Percentiles rank a stretch among this genome's conserved stretches.
Evolutionary conservation across 2,888 invertebrate species (phyloP).

Genomic region (Unio pictorum): DNA sequence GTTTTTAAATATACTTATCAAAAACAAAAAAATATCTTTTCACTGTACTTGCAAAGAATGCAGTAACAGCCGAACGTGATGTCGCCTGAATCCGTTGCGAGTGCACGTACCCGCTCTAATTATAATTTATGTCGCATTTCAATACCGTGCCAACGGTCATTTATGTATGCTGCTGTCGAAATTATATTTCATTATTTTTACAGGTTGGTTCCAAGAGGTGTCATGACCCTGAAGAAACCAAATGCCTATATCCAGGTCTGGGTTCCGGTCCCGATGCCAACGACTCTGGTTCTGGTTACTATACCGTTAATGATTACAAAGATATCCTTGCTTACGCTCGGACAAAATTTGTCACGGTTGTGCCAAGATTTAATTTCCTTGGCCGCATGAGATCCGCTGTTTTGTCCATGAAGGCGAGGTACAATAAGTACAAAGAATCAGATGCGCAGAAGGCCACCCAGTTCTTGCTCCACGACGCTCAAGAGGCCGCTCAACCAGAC

Average conservation of each 20-base stretch:
- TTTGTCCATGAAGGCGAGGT: slow-evolving; percentile 53
- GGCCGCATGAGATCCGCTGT: slow-evolving; percentile 60
- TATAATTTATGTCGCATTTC: too few species aligned
- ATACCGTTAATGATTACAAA: slow-evolving; percentile 38
- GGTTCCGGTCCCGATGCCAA: slow-evolving; percentile 39
- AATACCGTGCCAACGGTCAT: too few species aligned
- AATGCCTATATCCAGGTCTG: slow-evolving; percentile 40
- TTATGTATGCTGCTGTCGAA: too few species aligned
- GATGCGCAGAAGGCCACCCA: slow-evolving; percentile 3
- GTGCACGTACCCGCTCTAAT: too few species aligned
- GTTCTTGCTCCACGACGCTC: too few species aligned
- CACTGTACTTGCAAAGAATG: too few species aligned
- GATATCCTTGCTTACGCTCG: slow-evolving; percentile 56
- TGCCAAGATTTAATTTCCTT: slow-evolving; percentile 64
- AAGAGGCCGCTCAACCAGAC: too few species aligned
- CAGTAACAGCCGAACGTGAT: too few species aligned
- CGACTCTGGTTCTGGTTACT: slow-evolving; percentile 40
- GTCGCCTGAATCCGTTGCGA: too few species aligned
- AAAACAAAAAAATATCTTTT: too few species aligned
- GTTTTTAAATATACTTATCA: too few species aligned
- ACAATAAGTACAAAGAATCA: slow-evolving; percentile 9
- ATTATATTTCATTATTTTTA: too few species aligned
- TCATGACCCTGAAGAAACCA: slow-evolving; percentile 32
- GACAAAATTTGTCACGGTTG: slow-evolving; percentile 50
- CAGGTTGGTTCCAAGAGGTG: slow-evolving; percentile 36